Percentiles rank a stretch among this genome's conserved stretches.
phyloP scores from a whole-genome alignment of 2,888 invertebrate genomes.

The Griposia aprilina region DNA sequence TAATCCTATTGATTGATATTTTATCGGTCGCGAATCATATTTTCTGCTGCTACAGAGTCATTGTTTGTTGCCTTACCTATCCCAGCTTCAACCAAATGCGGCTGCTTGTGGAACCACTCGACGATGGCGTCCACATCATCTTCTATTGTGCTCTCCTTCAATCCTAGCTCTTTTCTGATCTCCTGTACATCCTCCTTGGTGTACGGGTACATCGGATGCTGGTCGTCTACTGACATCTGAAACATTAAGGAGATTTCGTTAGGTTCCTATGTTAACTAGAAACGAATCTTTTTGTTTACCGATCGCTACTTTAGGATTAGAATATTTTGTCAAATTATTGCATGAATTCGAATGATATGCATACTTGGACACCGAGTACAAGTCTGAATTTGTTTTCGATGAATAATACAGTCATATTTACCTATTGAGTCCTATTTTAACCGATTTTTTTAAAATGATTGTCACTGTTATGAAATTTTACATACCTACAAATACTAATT shows the following conservation, averaged over 20 bases:
- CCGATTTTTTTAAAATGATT: not conserved
- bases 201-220: conserved; percentile 71
- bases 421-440: not conserved
- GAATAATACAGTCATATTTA: not conserved
- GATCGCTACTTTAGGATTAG: not conserved
- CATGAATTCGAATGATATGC: not conserved
- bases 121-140: conserved; percentile 81
- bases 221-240: conserved; percentile 73
- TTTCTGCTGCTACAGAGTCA: too few species aligned
- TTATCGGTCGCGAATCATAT: too few species aligned
- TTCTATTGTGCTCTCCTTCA: conserved; percentile 78
- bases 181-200: conserved; percentile 77
- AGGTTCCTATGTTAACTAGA: not conserved
- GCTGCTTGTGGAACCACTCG: conserved; percentile 83
- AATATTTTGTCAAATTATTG: not conserved
- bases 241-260: conserved; percentile 8
- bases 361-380: not conserved
- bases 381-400: not conserved
- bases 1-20: too few species aligned
- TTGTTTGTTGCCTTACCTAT: conserved; percentile 73
- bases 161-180: conserved; percentile 76
- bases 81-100: conserved; percentile 81
- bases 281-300: not conserved
- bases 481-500: not conserved
- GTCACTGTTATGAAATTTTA: not conserved